These are phyloP conservation scores for Denticeps clupeoides DNA, from an alignment of 2,797 vertebrate genomes.

Conservation along the genomic window DNA sequence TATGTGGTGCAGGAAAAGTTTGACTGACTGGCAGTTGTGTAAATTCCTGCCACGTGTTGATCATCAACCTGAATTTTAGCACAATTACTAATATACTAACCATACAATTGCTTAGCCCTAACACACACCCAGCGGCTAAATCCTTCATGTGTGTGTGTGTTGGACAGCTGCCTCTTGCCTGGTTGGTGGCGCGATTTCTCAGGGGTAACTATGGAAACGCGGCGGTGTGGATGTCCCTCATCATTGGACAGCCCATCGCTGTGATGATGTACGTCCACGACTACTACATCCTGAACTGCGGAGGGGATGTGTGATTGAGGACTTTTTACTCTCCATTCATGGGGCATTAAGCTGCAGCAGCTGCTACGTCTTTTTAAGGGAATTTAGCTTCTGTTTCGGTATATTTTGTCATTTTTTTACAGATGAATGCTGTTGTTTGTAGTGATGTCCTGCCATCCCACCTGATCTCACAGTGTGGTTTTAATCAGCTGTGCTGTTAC, in stretches of 20 bases:
- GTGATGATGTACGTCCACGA: slow-evolving; percentile 91
- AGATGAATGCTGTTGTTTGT: background rate
- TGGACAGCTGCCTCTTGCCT: slow-evolving; percentile 76
- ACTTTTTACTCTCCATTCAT: too few species aligned
- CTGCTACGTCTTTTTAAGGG: background rate
- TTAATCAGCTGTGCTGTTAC: too few species aligned
- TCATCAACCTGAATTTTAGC: too few species aligned
- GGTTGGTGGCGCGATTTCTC: slow-evolving; percentile 69
- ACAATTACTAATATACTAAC: too few species aligned
- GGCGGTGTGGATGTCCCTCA: slow-evolving; percentile 79
- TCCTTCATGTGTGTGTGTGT: background rate
- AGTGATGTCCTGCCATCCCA: background rate
- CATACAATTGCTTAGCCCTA: too few species aligned
- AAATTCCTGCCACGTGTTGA: too few species aligned
- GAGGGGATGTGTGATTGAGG: too few species aligned
- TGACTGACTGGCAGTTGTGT: too few species aligned
- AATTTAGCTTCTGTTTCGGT: background rate
- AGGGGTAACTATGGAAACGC: slow-evolving; percentile 80
- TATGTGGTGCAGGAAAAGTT: too few species aligned
- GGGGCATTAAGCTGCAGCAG: background rate
- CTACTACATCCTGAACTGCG: slow-evolving; percentile 75
- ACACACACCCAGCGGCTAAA: too few species aligned
- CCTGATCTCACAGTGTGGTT: background rate
- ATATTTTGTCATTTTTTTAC: slow-evolving; percentile 11
- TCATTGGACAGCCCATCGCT: slow-evolving; percentile 81